These are phyloP conservation scores for Spongia lamella DNA, from an alignment of 37 sponge, comb jelly and placozoan genomes.

Conservation along the genomic window DNA sequence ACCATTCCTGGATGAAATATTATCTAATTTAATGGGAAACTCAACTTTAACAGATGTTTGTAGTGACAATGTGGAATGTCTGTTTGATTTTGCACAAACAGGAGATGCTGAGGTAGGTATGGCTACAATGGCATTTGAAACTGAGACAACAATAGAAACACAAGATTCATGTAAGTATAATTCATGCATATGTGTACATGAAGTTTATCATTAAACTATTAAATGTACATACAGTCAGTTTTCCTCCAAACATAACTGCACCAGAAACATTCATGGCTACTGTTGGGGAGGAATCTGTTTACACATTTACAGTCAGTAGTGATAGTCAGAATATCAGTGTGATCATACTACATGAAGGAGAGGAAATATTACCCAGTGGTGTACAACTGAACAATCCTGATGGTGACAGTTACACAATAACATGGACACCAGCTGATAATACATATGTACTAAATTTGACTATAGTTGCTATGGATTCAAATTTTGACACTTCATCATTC, in stretches of 20 bases:
- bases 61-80: constrained; percentile 29
- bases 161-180: constrained; percentile 4
- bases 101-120: constrained; percentile 36
- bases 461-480: constrained; percentile 2
- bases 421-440: not conserved
- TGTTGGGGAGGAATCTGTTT: not conserved
- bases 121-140: constrained; percentile 5
- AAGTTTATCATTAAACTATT: no score
- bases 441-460: not conserved
- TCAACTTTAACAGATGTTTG: constrained; percentile 15
- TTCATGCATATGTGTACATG: not conserved
- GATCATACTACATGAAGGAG: constrained; percentile 4
- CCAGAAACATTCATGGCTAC: constrained; percentile 22
- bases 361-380: not conserved
- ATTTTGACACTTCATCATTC: constrained; percentile 5
- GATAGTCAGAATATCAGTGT: not conserved
- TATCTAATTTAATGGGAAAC: constrained; percentile 12
- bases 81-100: constrained; percentile 67
- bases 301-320: constrained; percentile 44
- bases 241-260: constrained; percentile 57
- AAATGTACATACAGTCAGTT: constrained; percentile 58
- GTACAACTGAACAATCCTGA: not conserved
- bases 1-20: constrained; percentile 42
- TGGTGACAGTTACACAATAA: constrained; percentile 9
- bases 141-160: not conserved